These are phyloP conservation scores for Entomobrya proxima DNA, from an alignment of 2,888 invertebrate genomes.

Conservation along the genomic window DNA sequence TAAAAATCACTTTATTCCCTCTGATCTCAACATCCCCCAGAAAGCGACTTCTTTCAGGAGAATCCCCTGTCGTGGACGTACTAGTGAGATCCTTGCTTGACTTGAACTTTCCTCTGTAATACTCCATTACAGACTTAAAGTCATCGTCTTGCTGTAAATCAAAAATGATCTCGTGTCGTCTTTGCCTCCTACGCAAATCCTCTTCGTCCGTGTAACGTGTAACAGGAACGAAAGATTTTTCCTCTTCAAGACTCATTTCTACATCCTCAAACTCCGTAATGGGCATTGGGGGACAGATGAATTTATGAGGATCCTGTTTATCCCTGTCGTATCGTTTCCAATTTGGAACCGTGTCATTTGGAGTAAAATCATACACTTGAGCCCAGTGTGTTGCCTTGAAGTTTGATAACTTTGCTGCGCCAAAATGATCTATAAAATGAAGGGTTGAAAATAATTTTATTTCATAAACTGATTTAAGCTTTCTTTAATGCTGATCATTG, in stretches of 20 bases:
- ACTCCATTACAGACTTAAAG: slow-evolving; percentile 59
- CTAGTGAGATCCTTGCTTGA: slow-evolving; percentile 42
- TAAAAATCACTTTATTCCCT: slow-evolving; percentile 59
- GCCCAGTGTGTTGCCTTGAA: slow-evolving; percentile 72
- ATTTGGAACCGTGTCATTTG: slow-evolving; percentile 67
- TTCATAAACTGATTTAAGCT: background rate
- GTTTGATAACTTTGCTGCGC: slow-evolving; percentile 69
- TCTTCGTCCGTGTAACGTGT: slow-evolving; percentile 56
- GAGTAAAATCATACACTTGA: slow-evolving; percentile 73
- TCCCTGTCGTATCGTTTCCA: slow-evolving; percentile 65
- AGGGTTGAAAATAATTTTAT: background rate
- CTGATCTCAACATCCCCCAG: slow-evolving; percentile 58
- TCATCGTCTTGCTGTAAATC: slow-evolving; percentile 63
- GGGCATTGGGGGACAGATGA: slow-evolving; percentile 64
- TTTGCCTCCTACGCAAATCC: slow-evolving; percentile 51
- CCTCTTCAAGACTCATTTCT: slow-evolving; percentile 54
- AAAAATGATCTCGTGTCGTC: slow-evolving; percentile 61
- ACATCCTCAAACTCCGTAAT: slow-evolving; percentile 44
- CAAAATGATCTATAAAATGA: slow-evolving; percentile 70
- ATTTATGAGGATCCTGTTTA: slow-evolving; percentile 66
- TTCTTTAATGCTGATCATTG: background rate
- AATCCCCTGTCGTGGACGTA: background rate
- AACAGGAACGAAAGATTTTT: slow-evolving; percentile 55
- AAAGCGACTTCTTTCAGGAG: slow-evolving; percentile 24
- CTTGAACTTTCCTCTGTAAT: slow-evolving; percentile 55